phyloP scores from a whole-genome alignment of 2,888 invertebrate genomes.

The Sericinus montela region DNA sequence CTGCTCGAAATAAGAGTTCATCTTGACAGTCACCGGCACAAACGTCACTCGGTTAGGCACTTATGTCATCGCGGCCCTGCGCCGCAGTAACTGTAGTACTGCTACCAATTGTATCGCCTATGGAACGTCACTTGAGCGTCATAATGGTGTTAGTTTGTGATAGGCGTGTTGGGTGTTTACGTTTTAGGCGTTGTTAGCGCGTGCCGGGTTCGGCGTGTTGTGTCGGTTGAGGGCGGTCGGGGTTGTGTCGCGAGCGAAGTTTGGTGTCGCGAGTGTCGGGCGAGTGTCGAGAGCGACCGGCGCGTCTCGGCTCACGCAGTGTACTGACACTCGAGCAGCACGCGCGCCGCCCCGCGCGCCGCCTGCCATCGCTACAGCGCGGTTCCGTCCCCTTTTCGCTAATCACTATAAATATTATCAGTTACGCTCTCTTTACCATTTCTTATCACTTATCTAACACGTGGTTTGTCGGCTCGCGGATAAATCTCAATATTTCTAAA shows the following conservation, averaged over 20 bases:
- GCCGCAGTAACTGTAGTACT: constrained; percentile 71
- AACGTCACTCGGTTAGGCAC: constrained; percentile 69
- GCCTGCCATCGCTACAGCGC: constrained; percentile 63
- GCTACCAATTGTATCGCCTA: constrained; percentile 78
- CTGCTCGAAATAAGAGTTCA: constrained; percentile 98
- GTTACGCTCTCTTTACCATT: constrained; percentile 70
- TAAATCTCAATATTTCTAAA: neutral
- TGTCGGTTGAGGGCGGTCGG: constrained; percentile 52
- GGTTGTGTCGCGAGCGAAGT: constrained; percentile 63
- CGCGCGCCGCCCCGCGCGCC: constrained; percentile 81
- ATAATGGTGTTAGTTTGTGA: constrained; percentile 75
- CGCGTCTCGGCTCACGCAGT: constrained; percentile 83
- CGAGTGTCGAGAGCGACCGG: constrained; percentile 67
- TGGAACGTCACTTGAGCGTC: constrained; percentile 78
- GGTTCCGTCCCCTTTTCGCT: constrained; percentile 79
- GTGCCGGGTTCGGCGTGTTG: constrained; percentile 74
- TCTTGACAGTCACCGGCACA: constrained; percentile 77
- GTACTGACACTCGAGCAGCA: constrained; percentile 76
- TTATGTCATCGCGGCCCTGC: constrained; percentile 75
- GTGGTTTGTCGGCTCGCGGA: constrained; percentile 39
- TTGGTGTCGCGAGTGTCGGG: constrained; percentile 60
- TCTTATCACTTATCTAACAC: constrained; percentile 70
- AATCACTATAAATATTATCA: constrained; percentile 78
- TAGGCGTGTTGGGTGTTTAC: constrained; percentile 78
- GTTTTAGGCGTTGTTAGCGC: constrained; percentile 72